Percentiles rank a stretch among this genome's conserved stretches.
These are phyloP conservation scores for Zoroaster sp. DNA, from an alignment of 53 echinoderm and acorn worm species.

Conservation along the genomic window DNA sequence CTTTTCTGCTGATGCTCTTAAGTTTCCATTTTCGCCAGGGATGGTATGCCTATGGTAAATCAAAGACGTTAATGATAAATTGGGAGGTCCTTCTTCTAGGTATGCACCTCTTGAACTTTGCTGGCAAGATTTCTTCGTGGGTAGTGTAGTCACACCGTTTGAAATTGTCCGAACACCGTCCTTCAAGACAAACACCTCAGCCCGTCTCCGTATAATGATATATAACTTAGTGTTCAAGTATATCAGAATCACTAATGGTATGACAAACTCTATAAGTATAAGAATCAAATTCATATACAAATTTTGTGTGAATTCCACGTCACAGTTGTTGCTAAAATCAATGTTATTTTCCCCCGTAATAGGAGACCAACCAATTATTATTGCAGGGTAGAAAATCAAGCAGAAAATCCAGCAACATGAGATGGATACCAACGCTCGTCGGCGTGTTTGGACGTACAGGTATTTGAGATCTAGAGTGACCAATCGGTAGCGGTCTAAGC, in stretches of 20 bases:
- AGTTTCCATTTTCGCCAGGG: background rate
- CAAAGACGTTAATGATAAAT: background rate
- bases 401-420: conserved; percentile 37
- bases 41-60: background rate
- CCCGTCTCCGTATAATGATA: conserved; percentile 2
- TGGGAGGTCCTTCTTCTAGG: background rate
- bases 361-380: conserved; percentile 31
- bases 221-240: conserved; percentile 31
- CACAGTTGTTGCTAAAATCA: conserved; percentile 52
- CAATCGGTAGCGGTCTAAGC: conserved; percentile 51
- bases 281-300: conserved; percentile 1
- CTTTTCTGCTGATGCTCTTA: background rate
- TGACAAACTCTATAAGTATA: conserved; percentile 31
- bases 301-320: conserved; percentile 1
- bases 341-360: background rate
- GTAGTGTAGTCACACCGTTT: background rate
- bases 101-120: background rate
- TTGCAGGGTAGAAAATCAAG: conserved; percentile 17
- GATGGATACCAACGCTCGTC: conserved; percentile 10
- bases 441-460: conserved; percentile 12
- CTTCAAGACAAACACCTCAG: background rate
- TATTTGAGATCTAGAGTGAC: conserved; percentile 49
- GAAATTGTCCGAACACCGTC: background rate
- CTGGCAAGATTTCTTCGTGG: background rate
- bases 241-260: conserved; percentile 22